Percentiles rank a stretch among this genome's conserved stretches.
These are phyloP conservation scores for Ephestia elutella DNA, from an alignment of 1,140 invertebrate species.

Conservation along the genomic window DNA sequence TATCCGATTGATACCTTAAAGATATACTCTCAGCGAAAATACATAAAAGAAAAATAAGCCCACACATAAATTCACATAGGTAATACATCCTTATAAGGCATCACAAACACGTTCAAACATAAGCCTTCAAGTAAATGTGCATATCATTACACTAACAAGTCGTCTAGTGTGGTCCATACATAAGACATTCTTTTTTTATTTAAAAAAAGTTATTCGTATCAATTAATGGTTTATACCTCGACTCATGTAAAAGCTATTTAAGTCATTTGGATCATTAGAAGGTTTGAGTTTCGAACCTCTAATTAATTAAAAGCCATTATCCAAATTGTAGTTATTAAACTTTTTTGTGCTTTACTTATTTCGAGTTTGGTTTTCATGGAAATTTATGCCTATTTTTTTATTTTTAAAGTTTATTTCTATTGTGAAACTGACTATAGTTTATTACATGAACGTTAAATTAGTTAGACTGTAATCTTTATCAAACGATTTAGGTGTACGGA, in stretches of 20 bases:
- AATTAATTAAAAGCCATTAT: conserved; percentile 56
- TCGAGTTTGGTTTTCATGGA: neutral
- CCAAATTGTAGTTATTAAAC: conserved; percentile 42
- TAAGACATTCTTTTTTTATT: conserved; percentile 34
- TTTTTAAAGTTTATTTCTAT: neutral
- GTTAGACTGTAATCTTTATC: too few relatives aligned
- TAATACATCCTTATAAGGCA: conserved; percentile 4
- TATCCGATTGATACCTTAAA: neutral
- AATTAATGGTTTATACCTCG: conserved; percentile 47
- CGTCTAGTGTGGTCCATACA: conserved; percentile 54
- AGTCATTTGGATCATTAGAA: conserved; percentile 54
- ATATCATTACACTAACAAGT: conserved; percentile 69
- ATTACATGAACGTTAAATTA: too few relatives aligned
- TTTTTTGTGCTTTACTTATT: neutral
- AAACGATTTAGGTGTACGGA: too few relatives aligned
- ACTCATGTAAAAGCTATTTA: conserved; percentile 50
- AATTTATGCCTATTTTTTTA: neutral
- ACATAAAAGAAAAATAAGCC: neutral
- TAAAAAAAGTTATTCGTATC: conserved; percentile 35
- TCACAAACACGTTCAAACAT: conserved; percentile 1
- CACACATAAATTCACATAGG: neutral
- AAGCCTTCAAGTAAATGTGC: conserved; percentile 63
- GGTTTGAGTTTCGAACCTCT: conserved; percentile 44
- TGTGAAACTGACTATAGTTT: too few relatives aligned
- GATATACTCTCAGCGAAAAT: neutral